Base-by-base conservation (phyloP, 2,888 invertebrate genomes). In the Sinhomidia bicolor region DNA sequence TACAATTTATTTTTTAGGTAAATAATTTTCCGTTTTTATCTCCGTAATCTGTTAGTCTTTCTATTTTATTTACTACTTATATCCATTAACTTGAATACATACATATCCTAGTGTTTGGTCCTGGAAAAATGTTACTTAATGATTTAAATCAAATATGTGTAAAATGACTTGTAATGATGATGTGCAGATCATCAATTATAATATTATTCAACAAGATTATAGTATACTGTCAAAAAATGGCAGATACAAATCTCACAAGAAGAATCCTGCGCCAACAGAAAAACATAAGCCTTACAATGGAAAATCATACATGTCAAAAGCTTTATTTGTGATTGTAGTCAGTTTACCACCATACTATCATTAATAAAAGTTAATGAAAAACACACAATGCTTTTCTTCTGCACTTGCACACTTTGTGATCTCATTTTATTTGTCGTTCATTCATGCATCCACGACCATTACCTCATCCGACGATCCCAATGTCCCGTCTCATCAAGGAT, bases 251-350 rank as follows among this genome's bases (percentile, higher is more conserved):
- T 54, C 47, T 47, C 47, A 12, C 14, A 12, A 47, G 47, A 47
- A 9, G 47, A 12, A 12, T 47, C 10, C 47, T 47, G 47, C 14
- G 14, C 10, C 6, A 47, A 12, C 47, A 47, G n/a, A n/a, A 47
- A 47, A 12, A 47, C 47, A 47, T n/a, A n/a, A 47, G 12, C 47
- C 14, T 47, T 7, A 1, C 2, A 47, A 54, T 17, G 17, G 12
- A 54, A 54, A 5, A 54, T 5, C 5, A 54, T 17, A 54, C 17
- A 26, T 44, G 74, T 51, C 47, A 78, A 81, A 32, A 41, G 71
- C 74, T 83, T 74, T 83, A 83, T 83, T 83, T 74, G 57, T 79
- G 60, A 79, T 83, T 57, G 83, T 74, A 54, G 74, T 54, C 74
- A 54, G 47, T 83, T n/a, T n/a, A n/a, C n/a, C n/a, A n/a, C n/a